phyloP scores from a whole-genome alignment of 2,888 invertebrate genomes.

The Drosophila nr. medialis region DNA sequence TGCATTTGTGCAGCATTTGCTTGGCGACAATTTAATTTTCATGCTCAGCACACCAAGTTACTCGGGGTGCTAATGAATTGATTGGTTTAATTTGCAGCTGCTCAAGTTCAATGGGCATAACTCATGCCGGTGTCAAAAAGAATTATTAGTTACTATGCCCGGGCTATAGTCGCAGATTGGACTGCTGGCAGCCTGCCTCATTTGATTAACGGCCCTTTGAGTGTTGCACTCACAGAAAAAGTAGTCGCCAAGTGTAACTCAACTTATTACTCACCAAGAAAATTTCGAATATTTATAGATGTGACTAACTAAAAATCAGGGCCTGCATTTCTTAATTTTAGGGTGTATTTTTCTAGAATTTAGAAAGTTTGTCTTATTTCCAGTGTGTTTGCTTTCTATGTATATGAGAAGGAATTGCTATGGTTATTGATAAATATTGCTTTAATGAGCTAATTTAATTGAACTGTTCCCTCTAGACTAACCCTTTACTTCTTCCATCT shows the following conservation, averaged over 20 bases:
- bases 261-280: background rate
- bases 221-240: slow-evolving; percentile 12
- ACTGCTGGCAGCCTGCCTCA: slow-evolving; percentile 46
- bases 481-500: background rate
- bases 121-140: slow-evolving; percentile 74
- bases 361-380: background rate
- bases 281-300: background rate
- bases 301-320: background rate
- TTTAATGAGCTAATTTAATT: background rate
- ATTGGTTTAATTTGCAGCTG: slow-evolving; percentile 71
- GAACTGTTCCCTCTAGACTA: background rate
- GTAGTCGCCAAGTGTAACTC: background rate
- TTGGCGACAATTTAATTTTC: slow-evolving; percentile 64
- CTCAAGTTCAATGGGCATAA: slow-evolving; percentile 74
- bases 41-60: slow-evolving; percentile 47
- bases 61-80: slow-evolving; percentile 71
- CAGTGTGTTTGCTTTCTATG: background rate
- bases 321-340: background rate
- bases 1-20: slow-evolving; percentile 64
- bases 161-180: slow-evolving; percentile 36
- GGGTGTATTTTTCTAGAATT: background rate
- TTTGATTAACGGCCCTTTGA: slow-evolving; percentile 70
- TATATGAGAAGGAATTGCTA: background rate
- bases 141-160: slow-evolving; percentile 64
- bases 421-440: no score